Base-by-base conservation (phyloP, 2,113 vertebrate species). In the Tenrec ecaudatus region DNA sequence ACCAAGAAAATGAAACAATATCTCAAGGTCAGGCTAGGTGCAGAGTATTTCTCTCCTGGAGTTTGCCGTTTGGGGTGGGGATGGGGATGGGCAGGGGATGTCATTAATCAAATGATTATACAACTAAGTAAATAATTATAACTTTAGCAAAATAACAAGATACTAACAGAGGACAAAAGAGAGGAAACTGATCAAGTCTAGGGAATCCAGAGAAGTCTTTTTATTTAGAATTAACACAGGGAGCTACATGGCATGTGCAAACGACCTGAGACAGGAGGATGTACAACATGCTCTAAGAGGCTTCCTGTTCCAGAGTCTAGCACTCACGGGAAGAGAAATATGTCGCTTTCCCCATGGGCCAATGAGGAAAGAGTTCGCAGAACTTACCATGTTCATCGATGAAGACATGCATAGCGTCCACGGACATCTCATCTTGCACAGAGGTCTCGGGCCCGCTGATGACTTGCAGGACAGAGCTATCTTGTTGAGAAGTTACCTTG, bases 381-480 rank as follows among this genome's bases (percentile, higher is more conserved):
- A 84, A 97, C 98, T 98, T 94, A 98, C 98, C 98, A 0, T 97
- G 98, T 82, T 98, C 98, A 88, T 98, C 98, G 68, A 98, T 98
- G 97, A 98, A 98, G 66, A 98, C 98, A 0, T 98, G 98, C 97
- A 98, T 98, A 11, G 98, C 98, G 33, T 98, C 98, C 96, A 97
- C 90, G 0, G 98, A 98, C 4, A 98, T 96, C 57, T 98, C 98
- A 40, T 98, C 98, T 91, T 98, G 98, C 68, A 98, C 98, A 33
- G 99, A 99, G 0, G 99, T 99, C 86, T 99, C 99, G 22, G 99
- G 99, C 97, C 99, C 98, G 93, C 99, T 99, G 98, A 99, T 99
- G 96, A 99, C 99, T 98, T 99, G 99, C 97, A 99, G 97, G 98
- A 99, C 98, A 80, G 99, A 99, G 94, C 99, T 99, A 95, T 99